Evolutionary conservation across 37 sponge, comb jelly and placozoan genomes (phyloP).

Genomic region (Petrosia ficiformis): DNA sequence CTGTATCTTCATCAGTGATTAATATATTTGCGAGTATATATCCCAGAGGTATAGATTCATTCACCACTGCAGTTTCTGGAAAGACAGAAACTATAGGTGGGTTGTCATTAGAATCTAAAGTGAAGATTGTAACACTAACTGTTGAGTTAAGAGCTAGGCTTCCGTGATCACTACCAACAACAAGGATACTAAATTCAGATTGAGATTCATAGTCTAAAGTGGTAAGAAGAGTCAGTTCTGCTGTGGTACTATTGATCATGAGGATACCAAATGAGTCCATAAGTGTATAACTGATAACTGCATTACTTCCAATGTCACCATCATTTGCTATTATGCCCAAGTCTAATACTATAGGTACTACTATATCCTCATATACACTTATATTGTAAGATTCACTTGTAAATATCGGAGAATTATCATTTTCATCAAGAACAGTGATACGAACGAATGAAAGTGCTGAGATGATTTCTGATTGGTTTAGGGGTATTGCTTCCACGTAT

Average conservation of each 20-base stretch:
- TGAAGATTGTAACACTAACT: conserved; percentile 29
- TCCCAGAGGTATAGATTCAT: conserved; percentile 19
- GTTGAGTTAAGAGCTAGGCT: conserved; percentile 27
- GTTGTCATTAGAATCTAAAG: conserved; percentile 59
- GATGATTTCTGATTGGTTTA: conserved; percentile 2
- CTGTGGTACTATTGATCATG: conserved; percentile 28
- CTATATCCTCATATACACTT: conserved; percentile 32
- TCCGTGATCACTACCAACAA: conserved; percentile 60
- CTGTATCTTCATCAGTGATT: conserved; percentile 24
- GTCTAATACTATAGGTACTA: not conserved
- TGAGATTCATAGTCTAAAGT: conserved; percentile 23
- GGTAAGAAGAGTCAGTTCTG: conserved; percentile 24
- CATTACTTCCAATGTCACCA: conserved; percentile 46
- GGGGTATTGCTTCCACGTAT: conserved; percentile 2
- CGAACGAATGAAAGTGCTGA: conserved; percentile 10
- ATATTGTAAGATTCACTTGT: conserved; percentile 14
- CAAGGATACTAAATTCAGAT: conserved; percentile 17
- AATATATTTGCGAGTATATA: not conserved
- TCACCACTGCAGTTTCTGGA: not conserved
- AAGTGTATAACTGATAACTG: not conserved
- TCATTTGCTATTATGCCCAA: conserved; percentile 22
- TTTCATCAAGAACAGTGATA: conserved; percentile 60
- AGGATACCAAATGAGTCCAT: not conserved
- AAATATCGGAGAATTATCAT: conserved; percentile 80
- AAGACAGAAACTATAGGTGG: not conserved